Conservation (phyloP, 2,888 invertebrate genomes). For the Neocrepidodera transversa region DNA sequence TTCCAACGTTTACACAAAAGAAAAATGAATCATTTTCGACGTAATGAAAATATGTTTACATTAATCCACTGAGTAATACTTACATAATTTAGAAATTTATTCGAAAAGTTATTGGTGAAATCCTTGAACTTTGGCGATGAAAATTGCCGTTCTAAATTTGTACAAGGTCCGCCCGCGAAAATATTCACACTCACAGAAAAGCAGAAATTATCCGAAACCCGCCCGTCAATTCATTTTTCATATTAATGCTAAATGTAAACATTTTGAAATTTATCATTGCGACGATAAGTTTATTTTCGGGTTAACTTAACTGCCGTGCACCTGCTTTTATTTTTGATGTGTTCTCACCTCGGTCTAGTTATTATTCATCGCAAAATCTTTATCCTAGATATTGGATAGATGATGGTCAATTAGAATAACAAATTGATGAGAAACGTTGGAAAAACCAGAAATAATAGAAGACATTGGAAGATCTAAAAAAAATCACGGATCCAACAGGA, state of each 20-base stretch:
- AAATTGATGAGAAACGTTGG: no score
- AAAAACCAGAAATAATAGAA: no score
- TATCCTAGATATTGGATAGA: no score
- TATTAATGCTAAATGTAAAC: no score
- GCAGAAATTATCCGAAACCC: slow-evolving; percentile 1
- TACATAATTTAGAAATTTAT: slow-evolving; percentile 1
- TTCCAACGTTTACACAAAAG: background rate
- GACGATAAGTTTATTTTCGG: background rate
- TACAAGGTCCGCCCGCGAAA: background rate
- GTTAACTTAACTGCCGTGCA: background rate
- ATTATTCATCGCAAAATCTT: background rate
- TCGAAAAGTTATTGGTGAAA: background rate
- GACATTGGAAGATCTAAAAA: no score
- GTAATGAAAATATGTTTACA: background rate
- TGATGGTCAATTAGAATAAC: no score
- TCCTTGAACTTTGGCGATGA: background rate
- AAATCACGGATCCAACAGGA: no score
- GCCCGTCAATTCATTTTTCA: no score
- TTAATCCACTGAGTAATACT: background rate
- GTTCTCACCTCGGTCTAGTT: background rate
- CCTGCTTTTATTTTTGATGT: slow-evolving; percentile 1
- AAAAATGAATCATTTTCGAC: background rate
- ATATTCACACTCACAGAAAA: background rate
- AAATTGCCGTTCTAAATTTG: background rate
- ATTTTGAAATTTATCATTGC: background rate